These are phyloP conservation scores for Disparrhopalites patrizii DNA, from an alignment of 2,888 invertebrate species.

Conservation along the genomic window DNA sequence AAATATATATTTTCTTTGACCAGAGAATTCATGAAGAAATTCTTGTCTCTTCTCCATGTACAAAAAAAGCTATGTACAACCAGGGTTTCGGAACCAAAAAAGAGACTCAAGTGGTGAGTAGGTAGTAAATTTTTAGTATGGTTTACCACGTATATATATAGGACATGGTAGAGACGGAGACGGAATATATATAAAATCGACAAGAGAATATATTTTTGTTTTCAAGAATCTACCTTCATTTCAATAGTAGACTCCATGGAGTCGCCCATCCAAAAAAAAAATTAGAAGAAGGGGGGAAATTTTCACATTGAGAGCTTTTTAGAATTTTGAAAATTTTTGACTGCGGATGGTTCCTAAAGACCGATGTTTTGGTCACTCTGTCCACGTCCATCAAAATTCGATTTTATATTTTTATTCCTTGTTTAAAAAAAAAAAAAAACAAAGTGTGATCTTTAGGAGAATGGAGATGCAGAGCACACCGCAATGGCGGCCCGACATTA, in stretches of 20 bases:
- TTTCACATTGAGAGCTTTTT: too few relatives aligned
- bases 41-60: too few relatives aligned
- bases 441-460: neutral
- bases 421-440: neutral
- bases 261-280: conserved; percentile 23
- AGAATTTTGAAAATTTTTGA: too few relatives aligned
- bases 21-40: too few relatives aligned
- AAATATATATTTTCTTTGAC: too few relatives aligned
- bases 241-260: conserved; percentile 29
- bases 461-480: conserved; percentile 15
- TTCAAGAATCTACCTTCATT: conserved; percentile 12
- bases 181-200: neutral
- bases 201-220: conserved; percentile 1
- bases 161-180: too few relatives aligned
- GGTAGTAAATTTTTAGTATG: too few relatives aligned
- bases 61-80: too few relatives aligned
- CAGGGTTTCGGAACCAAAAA: too few relatives aligned
- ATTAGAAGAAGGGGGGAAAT: conserved; percentile 6
- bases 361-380: conserved; percentile 19
- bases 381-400: conserved; percentile 23
- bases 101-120: too few relatives aligned
- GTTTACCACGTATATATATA: too few relatives aligned
- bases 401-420: conserved; percentile 1
- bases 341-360: conserved; percentile 17
- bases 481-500: conserved; percentile 25